phyloP scores from a whole-genome alignment of 1,140 invertebrate genomes.

The Drosophila obscura region DNA sequence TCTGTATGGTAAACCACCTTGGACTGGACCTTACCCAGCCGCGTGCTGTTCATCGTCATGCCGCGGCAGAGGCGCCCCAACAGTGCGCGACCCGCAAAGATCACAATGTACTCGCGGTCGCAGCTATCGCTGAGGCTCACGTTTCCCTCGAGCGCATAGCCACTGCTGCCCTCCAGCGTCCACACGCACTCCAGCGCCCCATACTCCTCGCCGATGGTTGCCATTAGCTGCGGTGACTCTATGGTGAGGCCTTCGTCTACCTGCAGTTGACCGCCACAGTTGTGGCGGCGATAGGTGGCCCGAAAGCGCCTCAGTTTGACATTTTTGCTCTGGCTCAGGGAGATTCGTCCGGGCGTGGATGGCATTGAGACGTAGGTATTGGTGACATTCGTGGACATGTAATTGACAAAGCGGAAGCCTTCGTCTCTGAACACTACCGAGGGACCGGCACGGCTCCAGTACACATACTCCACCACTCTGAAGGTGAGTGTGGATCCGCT shows the following conservation, averaged over 20 bases:
- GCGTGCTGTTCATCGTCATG: conserved; percentile 22
- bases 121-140: conserved; percentile 61
- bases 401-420: too few relatives aligned
- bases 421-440: conserved; percentile 44
- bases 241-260: conserved; percentile 35
- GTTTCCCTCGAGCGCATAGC: conserved; percentile 50
- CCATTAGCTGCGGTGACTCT: conserved; percentile 16
- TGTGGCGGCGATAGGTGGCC: conserved; percentile 48
- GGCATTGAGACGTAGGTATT: conserved; percentile 33
- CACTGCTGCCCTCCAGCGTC: conserved; percentile 3
- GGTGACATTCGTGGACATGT: conserved; percentile 23
- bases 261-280: conserved; percentile 46
- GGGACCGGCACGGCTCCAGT: background rate
- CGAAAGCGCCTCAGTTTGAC: conserved; percentile 21
- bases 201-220: background rate
- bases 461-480: conserved; percentile 31
- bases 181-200: conserved; percentile 61
- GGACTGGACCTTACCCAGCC: background rate
- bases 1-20: conserved; percentile 56
- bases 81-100: conserved; percentile 4
- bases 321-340: conserved; percentile 3
- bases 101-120: conserved; percentile 56
- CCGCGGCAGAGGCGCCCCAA: conserved; percentile 48
- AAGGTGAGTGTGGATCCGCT: conserved; percentile 55
- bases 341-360: conserved; percentile 28